Evolutionary conservation across 1,140 invertebrate species (phyloP).

Genomic region (Ceratina australensis): DNA sequence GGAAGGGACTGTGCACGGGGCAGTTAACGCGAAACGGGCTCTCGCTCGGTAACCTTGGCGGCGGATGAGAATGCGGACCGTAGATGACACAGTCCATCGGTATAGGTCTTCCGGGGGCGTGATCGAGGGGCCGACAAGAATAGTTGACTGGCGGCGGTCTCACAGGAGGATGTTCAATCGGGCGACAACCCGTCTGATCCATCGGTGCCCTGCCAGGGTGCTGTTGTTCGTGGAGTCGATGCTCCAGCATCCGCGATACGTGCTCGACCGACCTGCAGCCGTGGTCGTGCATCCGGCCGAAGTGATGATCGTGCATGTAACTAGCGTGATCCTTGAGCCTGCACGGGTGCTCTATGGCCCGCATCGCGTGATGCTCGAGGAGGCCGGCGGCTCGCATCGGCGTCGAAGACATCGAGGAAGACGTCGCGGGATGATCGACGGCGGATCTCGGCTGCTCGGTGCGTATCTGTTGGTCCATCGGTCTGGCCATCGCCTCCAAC

Average conservation of each 20-base stretch:
- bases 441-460: constrained; percentile 68
- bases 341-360: constrained; percentile 74
- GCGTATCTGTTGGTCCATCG: constrained; percentile 62
- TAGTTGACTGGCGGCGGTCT: constrained; percentile 69
- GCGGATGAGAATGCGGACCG: constrained; percentile 72
- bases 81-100: constrained; percentile 77
- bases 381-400: constrained; percentile 49
- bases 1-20: constrained; percentile 84
- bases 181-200: constrained; percentile 55
- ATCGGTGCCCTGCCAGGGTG: constrained; percentile 59
- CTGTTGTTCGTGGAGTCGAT: constrained; percentile 64
- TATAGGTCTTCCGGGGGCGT: constrained; percentile 70
- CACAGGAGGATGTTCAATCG: constrained; percentile 61
- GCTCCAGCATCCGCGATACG: constrained; percentile 70
- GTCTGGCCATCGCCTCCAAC: constrained; percentile 67
- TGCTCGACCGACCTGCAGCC: constrained; percentile 75
- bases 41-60: constrained; percentile 69
- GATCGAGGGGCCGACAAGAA: constrained; percentile 76
- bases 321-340: constrained; percentile 72
- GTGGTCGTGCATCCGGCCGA: constrained; percentile 71
- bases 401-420: constrained; percentile 50
- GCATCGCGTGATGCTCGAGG: constrained; percentile 65
- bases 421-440: constrained; percentile 37
- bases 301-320: constrained; percentile 71
- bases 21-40: constrained; percentile 78